phyloP scores from a whole-genome alignment of 1,140 invertebrate genomes.

The Planococcus citri region DNA sequence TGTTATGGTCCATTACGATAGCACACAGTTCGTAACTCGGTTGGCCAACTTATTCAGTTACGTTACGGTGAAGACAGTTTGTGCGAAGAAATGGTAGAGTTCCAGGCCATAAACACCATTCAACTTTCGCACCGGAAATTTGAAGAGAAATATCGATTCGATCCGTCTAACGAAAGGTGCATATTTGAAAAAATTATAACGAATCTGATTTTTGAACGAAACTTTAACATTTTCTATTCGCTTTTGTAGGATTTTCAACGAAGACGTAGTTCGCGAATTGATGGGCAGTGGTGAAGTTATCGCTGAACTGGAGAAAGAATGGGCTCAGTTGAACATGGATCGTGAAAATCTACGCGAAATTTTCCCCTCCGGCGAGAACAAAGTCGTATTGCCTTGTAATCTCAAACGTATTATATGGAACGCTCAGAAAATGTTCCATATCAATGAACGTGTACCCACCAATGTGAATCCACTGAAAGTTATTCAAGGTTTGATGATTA shows the following conservation, averaged over 20 bases:
- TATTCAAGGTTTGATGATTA: constrained; percentile 71
- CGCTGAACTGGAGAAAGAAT: constrained; percentile 85
- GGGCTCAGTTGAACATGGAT: constrained; percentile 84
- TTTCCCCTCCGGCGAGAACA: constrained; percentile 73
- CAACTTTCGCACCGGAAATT: constrained; percentile 93
- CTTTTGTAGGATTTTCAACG: constrained; percentile 76
- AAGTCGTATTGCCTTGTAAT: constrained; percentile 94
- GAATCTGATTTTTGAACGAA: no score
- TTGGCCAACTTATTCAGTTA: constrained; percentile 93
- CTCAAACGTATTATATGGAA: constrained; percentile 99
- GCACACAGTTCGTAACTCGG: constrained; percentile 90
- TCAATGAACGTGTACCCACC: constrained; percentile 82
- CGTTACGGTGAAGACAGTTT: constrained; percentile 96
- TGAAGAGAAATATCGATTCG: constrained; percentile 91
- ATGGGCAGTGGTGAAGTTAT: constrained; percentile 84
- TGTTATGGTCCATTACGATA: constrained; percentile 98
- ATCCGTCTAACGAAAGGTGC: constrained; percentile 86
- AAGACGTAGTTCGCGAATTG: constrained; percentile 88
- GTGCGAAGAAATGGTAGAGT: constrained; percentile 90
- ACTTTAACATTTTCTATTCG: no score
- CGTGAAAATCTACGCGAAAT: constrained; percentile 70
- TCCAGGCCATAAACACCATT: constrained; percentile 87
- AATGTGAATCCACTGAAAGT: constrained; percentile 88
- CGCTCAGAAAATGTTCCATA: constrained; percentile 99
- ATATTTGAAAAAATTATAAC: no score